Evolutionary conservation across 2,797 vertebrate genomes (phyloP).

Genomic region (Emydoidea blandingii): DNA sequence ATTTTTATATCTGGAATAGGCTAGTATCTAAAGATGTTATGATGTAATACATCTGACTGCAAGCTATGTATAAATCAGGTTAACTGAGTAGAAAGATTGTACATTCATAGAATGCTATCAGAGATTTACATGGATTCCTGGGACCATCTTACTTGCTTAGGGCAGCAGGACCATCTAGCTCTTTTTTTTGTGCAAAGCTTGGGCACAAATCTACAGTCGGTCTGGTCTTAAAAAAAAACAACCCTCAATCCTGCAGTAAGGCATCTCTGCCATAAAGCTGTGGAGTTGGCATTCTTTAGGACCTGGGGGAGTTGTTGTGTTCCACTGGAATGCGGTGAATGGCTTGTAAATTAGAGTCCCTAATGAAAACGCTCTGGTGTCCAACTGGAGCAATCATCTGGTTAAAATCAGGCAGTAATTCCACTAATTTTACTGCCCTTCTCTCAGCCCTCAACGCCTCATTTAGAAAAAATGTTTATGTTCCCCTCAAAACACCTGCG

Average conservation of each 20-base stretch:
- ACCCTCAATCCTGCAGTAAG: slow-evolving; percentile 19
- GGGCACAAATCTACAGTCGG: fast-evolving
- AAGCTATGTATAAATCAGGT: slow-evolving; percentile 51
- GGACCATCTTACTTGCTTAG: neutral
- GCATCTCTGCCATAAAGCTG: slow-evolving; percentile 75
- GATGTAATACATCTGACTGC: slow-evolving; percentile 65
- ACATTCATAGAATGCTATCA: neutral
- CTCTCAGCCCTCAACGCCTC: slow-evolving; percentile 93
- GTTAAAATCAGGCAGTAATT: slow-evolving; percentile 99
- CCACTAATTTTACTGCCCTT: slow-evolving; percentile 95
- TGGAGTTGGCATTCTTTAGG: slow-evolving; percentile 80
- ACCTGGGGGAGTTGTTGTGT: slow-evolving; percentile 78
- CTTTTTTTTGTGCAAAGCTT: neutral
- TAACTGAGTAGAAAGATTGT: neutral
- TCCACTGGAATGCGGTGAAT: slow-evolving; percentile 92
- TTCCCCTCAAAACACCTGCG: slow-evolving; percentile 95
- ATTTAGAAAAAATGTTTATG: slow-evolving; percentile 96
- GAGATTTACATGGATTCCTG: slow-evolving; percentile 46
- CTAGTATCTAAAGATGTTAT: slow-evolving; percentile 37
- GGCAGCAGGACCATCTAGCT: neutral
- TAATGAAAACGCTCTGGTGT: slow-evolving; percentile 98
- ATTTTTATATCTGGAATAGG: slow-evolving; percentile 60
- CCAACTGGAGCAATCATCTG: slow-evolving; percentile 99
- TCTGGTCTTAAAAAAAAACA: slow-evolving; percentile 41
- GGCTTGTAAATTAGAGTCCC: slow-evolving; percentile 98